A percentile compares a stretch with the other conserved stretches of the same genome.
Conservation (phyloP, 2,888 invertebrate genomes). For the Ennomos quercinarius region DNA sequence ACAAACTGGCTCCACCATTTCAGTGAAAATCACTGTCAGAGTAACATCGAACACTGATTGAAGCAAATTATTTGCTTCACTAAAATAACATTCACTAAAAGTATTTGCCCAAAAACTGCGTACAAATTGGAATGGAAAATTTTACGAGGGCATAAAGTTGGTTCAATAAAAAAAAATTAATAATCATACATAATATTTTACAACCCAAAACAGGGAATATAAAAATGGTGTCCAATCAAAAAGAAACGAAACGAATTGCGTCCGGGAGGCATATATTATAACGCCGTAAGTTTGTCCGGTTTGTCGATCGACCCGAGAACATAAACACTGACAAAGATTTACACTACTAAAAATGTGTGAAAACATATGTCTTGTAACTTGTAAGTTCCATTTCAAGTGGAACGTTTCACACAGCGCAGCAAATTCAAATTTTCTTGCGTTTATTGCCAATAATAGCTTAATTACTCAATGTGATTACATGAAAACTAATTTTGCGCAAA, state of each 20-base stretch:
- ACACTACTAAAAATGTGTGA: too few species aligned
- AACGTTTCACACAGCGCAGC: too few species aligned
- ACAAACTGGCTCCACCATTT: too few species aligned
- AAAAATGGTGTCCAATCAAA: constrained; percentile 46
- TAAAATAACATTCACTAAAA: constrained; percentile 5
- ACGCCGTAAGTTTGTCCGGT: constrained; percentile 16
- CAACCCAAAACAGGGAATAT: constrained; percentile 39
- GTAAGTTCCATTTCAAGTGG: too few species aligned
- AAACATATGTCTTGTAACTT: too few species aligned
- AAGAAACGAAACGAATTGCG: constrained; percentile 39
- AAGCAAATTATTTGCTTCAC: constrained; percentile 4
- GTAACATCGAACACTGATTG: constrained; percentile 5
- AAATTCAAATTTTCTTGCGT: too few species aligned
- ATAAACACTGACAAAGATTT: too few species aligned
- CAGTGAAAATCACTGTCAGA: not conserved
- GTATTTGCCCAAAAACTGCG: constrained; percentile 1
- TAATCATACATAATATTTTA: constrained; percentile 43
- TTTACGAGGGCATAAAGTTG: constrained; percentile 36
- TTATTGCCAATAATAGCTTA: too few species aligned
- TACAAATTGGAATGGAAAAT: constrained; percentile 23
- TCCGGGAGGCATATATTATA: constrained; percentile 34
- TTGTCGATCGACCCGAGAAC: constrained; percentile 1
- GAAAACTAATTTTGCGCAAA: too few species aligned
- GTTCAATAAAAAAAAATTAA: constrained; percentile 39
- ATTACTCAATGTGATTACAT: too few species aligned